Base-by-base conservation (phyloP, 2,113 vertebrate species). In the Crotalus viridis region DNA sequence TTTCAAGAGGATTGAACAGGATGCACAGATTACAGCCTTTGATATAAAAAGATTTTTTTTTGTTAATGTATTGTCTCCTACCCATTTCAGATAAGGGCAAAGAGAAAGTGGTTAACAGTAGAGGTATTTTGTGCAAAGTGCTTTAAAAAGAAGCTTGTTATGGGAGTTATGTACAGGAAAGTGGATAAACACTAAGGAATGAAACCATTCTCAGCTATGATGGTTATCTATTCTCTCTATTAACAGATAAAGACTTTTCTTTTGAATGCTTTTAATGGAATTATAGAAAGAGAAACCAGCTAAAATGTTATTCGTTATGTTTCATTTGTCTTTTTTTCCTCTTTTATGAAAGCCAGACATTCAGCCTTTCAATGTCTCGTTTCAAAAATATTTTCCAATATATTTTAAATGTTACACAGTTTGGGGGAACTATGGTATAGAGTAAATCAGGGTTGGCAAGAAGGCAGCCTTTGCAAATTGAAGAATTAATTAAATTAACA, bases 351-450 rank as follows among this genome's bases (percentile, higher is more conserved):
- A 81, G 33, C 48, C 61, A 94, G 54, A 17, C 3, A 0, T 48
- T 91, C 93, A 5, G 86, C 51, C 43, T 13, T 81, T 54, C 43
- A 15, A 15, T 24, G 69, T 59, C 43, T 93, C 86, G 87, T 87
- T 9, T 92, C 46, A 51, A 90, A 46, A 48, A 52, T 26, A 86
- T 86, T 87, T 87, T 19, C 28, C 17, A 1, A n/a, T 87, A n/a
- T 89, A 43, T 89, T 89, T 59, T 17, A 89, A 39, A 46, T 46
- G 26, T 3, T 39, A 1, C 7, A 9, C 24, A 94, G 51, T 81
- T 64, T 51, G 13, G 22, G 17, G 81, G 54, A 69, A 69, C 28
- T 88, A 3, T 1, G 0, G 0, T 15, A 0, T 0, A 7, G 28
- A 91, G 64, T 46, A 5, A 94, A 94, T 81, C 69, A 81, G 69